These are phyloP conservation scores for Sweltsa coloradensis DNA, from an alignment of 1,140 invertebrate genomes.

Conservation along the genomic window DNA sequence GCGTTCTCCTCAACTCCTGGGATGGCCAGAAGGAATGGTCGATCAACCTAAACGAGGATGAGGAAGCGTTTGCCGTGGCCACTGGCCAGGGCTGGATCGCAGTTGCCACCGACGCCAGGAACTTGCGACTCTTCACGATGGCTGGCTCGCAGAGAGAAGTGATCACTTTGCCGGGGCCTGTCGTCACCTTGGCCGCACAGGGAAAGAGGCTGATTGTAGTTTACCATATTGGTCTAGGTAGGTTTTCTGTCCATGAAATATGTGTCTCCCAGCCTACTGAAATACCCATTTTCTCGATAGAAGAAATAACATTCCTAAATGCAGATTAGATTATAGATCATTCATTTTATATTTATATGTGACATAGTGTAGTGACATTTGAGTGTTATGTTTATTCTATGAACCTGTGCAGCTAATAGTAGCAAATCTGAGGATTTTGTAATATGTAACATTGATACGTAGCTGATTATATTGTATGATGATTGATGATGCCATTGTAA, in stretches of 20 bases:
- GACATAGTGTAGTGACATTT: too few species aligned
- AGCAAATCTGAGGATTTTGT: too few species aligned
- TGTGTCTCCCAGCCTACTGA: neutral
- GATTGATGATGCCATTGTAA: too few species aligned
- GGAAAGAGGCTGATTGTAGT: slow-evolving; percentile 59
- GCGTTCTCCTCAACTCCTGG: slow-evolving; percentile 61
- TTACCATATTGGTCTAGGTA: slow-evolving; percentile 56
- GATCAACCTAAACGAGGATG: slow-evolving; percentile 55
- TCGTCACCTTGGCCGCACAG: slow-evolving; percentile 54
- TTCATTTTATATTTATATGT: too few species aligned
- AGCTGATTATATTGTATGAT: too few species aligned
- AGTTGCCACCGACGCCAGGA: slow-evolving; percentile 55
- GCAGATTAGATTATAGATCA: neutral
- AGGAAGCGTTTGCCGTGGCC: slow-evolving; percentile 60
- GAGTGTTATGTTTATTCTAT: too few species aligned
- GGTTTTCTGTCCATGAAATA: slow-evolving; percentile 9
- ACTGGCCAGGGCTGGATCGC: slow-evolving; percentile 63
- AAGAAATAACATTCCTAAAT: slow-evolving; percentile 3
- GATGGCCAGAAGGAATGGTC: slow-evolving; percentile 82
- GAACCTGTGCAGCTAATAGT: too few species aligned
- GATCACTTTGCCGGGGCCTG: slow-evolving; percentile 54
- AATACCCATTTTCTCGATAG: neutral
- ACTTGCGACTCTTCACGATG: slow-evolving; percentile 70
- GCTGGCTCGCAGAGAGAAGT: slow-evolving; percentile 77
- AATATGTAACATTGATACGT: too few species aligned